Evolutionary conservation across 1,140 invertebrate genomes (phyloP).

Genomic region (Mercenaria mercenaria): DNA sequence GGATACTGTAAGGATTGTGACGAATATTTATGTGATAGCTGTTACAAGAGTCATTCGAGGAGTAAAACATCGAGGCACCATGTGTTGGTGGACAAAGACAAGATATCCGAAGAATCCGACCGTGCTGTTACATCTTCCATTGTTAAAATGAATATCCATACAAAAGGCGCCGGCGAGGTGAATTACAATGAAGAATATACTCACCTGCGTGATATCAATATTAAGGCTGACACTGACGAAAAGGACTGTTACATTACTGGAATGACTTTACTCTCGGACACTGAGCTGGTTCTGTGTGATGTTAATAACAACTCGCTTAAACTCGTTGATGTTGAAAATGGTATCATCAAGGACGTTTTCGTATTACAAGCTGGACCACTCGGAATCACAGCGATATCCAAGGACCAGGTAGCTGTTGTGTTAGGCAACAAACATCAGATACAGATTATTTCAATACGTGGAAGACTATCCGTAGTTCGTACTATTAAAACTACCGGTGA

Average conservation of each 20-base stretch:
- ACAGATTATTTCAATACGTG: background rate
- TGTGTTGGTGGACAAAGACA: background rate
- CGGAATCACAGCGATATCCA: background rate
- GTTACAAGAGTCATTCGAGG: background rate
- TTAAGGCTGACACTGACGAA: background rate
- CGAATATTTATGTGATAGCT: background rate
- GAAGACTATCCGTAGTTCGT: background rate
- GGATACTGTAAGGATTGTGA: background rate
- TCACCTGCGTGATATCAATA: background rate
- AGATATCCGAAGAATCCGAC: background rate
- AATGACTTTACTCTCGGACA: background rate
- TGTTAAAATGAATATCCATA: background rate
- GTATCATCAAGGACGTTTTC: background rate
- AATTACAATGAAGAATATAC: background rate
- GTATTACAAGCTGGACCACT: background rate
- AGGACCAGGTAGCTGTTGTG: background rate
- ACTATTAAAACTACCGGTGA: background rate
- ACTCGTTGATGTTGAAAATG: background rate
- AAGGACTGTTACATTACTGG: background rate
- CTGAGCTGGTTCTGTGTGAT: background rate
- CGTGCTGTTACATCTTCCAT: background rate
- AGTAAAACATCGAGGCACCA: background rate
- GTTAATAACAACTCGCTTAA: background rate
- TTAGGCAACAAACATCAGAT: background rate
- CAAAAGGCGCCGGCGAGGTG: background rate